A percentile compares a stretch with the other conserved stretches of the same genome.
phyloP scores from a whole-genome alignment of 2,113 vertebrate species.

The Taurulus bubalis region DNA sequence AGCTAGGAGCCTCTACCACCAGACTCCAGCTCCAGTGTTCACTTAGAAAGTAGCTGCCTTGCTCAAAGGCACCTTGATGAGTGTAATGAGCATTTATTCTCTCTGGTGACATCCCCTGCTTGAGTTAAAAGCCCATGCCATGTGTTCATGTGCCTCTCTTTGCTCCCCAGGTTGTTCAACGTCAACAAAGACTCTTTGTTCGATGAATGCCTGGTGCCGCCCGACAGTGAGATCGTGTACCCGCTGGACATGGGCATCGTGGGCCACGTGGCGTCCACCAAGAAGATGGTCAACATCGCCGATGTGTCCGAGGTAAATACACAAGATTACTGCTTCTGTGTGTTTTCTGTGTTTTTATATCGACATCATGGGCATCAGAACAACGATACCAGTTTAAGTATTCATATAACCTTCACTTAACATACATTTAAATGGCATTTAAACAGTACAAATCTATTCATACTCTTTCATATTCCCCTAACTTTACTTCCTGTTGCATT shows the following conservation, averaged over 20 bases:
- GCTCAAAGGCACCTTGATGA: background rate
- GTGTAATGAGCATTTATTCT: background rate
- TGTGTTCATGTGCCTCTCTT: background rate
- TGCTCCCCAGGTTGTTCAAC: slow-evolving; percentile 83
- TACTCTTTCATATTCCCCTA: background rate
- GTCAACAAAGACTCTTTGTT: slow-evolving; percentile 84
- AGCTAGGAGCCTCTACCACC: background rate
- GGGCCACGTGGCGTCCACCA: slow-evolving; percentile 87
- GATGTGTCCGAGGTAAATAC: slow-evolving; percentile 84
- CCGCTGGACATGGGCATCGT: slow-evolving; percentile 90
- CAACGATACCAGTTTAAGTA: background rate
- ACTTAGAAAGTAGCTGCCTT: background rate
- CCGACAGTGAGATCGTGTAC: slow-evolving; percentile 91
- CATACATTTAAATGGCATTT: background rate
- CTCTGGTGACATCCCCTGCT: background rate
- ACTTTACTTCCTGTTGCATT: background rate
- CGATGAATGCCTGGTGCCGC: slow-evolving; percentile 89
- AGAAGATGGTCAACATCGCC: slow-evolving; percentile 87
- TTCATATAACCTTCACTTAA: background rate
- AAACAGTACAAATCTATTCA: background rate
- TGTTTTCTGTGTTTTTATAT: background rate
- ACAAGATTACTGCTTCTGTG: too few relatives aligned
- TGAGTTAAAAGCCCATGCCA: background rate
- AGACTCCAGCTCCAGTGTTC: background rate
- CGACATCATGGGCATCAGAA: background rate